Evolutionary conservation across 2,113 vertebrate species (phyloP), one percentile per base, ranked within the genome.

Genomic region (Ctenomys sociabilis): DNA sequence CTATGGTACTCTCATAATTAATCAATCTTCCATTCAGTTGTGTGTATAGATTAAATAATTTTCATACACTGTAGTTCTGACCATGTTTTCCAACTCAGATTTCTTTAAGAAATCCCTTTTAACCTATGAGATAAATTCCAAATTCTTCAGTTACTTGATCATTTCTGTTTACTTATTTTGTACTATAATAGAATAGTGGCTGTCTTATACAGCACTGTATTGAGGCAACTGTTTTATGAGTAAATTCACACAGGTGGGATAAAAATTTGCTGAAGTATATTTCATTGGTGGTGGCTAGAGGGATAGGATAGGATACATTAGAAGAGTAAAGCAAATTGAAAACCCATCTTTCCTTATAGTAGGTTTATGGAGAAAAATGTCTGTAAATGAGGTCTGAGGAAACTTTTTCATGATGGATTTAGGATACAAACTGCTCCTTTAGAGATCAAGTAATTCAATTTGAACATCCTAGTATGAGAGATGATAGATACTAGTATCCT

Each of bases 101-200:
- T 95, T 84, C 75, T 84, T 91, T 77, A 86, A 81, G 64, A n/a
- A n/a, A 81, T 59, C 12, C 0, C 78, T 73, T 75, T 11, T 43
- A 43, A 75, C 4, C 37, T 75, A 28, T 75, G 72, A 75, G 24
- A 88, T 91, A 95, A 93, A 95, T 84, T 63, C 21, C 32, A 83
- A 87, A 57, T 24, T 86, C n/a, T 68, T 93, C 72, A 82, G 19
- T 75, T 95, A 70, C 10, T 92, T 88, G 54, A n/a, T 92, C 57
- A 49, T 83, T 78, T 93, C 13, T 93, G 43, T 88, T 81, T 40
- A 28, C 11, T 75, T 75, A 49, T 64, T 68, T 66, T 88, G 43
- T 17, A 91, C n/a, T 68, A 35, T n/a, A 54, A 72, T 37, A 85
- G 28, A n/a, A 78, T 61, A n/a, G 37, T 54, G 14, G 21, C 3